A percentile compares a stretch with the other conserved stretches of the same genome.
These are phyloP conservation scores for Podilymbus podiceps DNA, from an alignment of 2,113 vertebrate genomes.

Conservation along the genomic window DNA sequence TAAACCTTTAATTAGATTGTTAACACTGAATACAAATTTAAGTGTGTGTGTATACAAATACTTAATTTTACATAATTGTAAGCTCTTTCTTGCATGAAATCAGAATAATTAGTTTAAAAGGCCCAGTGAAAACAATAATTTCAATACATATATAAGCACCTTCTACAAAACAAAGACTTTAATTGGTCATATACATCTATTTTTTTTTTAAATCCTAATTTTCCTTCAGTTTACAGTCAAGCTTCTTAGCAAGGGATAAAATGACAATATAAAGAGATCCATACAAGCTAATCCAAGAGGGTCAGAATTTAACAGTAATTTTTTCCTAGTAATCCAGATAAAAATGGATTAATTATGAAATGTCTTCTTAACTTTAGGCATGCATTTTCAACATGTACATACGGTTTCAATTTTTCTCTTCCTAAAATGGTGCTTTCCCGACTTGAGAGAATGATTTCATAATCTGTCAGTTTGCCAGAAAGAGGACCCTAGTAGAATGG, in stretches of 20 bases:
- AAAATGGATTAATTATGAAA: background rate
- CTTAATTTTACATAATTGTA: background rate
- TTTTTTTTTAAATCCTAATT: background rate
- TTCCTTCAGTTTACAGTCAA: background rate
- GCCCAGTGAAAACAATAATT: background rate
- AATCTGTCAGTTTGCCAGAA: background rate
- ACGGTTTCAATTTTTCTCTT: background rate
- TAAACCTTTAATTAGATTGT: background rate
- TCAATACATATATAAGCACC: background rate
- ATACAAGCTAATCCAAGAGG: background rate
- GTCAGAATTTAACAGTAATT: background rate
- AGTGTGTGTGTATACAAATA: background rate
- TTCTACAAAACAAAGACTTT: background rate
- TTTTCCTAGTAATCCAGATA: background rate
- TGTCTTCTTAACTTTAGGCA: background rate
- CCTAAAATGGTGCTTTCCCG: background rate
- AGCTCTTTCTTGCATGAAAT: background rate
- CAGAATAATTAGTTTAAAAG: background rate
- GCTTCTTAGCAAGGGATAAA: background rate
- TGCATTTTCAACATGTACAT: background rate
- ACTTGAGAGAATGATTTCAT: background rate
- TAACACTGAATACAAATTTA: background rate
- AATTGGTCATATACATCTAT: background rate
- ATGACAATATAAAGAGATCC: background rate
- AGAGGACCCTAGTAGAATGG: background rate